Percentiles rank a stretch among this genome's conserved stretches.
Conservation (phyloP, 2,888 invertebrate genomes). For the Eumacrocentrus americanus region DNA sequence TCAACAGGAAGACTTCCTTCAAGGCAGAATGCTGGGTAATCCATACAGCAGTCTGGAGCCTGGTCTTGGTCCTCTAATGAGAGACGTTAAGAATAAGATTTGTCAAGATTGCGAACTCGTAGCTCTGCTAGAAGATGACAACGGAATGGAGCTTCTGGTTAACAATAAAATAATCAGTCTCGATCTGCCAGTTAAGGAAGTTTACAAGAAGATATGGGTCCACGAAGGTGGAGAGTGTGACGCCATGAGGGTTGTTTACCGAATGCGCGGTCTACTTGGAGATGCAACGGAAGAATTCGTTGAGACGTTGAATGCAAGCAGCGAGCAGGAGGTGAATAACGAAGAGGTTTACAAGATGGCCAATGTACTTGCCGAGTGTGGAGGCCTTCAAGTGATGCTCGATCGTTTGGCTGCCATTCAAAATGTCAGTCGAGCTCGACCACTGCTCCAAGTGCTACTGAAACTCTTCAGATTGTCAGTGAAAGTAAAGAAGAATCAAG, state of each 20-base stretch:
- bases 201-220: slow-evolving; percentile 78
- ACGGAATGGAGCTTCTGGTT: slow-evolving; percentile 97
- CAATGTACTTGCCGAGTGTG: slow-evolving; percentile 81
- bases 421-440: slow-evolving; percentile 85
- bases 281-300: slow-evolving; percentile 99
- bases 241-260: slow-evolving; percentile 96
- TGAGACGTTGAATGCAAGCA: slow-evolving; percentile 86
- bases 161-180: slow-evolving; percentile 98
- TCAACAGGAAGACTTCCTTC: slow-evolving; percentile 98
- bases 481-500: slow-evolving; percentile 88
- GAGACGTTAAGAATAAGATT: slow-evolving; percentile 98
- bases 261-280: slow-evolving; percentile 96
- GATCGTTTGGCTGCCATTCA: slow-evolving; percentile 84
- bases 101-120: slow-evolving; percentile 97
- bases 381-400: slow-evolving; percentile 81
- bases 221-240: slow-evolving; percentile 90
- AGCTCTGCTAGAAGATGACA: slow-evolving; percentile 97
- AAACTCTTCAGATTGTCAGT: slow-evolving; percentile 90
- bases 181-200: slow-evolving; percentile 93
- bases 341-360: slow-evolving; percentile 94
- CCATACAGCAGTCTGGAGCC: slow-evolving; percentile 94
- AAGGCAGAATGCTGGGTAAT: slow-evolving; percentile 94
- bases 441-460: slow-evolving; percentile 85
- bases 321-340: slow-evolving; percentile 87
- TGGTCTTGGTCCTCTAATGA: slow-evolving; percentile 95